Evolutionary conservation across 2,113 vertebrate species (phyloP), one percentile per base, ranked within the genome.

Genomic region (Eubucco bourcierii): DNA sequence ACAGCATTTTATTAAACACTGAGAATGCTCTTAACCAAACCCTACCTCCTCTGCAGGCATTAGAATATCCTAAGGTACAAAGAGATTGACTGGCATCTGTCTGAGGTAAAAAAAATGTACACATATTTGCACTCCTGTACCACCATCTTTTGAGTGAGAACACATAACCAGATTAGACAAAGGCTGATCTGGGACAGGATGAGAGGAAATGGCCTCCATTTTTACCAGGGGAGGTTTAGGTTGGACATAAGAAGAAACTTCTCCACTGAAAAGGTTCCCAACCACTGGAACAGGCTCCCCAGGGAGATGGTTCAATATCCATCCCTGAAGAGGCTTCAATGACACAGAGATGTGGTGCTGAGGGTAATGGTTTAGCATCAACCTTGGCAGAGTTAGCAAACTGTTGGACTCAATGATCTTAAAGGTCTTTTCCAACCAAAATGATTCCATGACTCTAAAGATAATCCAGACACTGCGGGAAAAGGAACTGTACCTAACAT

Each of bases 1-100:
- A 56, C 86, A 94, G 83, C 87, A 53, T 27, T 93, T 94, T 68
- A 88, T 81, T 92, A 86, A 90, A 93, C 53, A 77, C 59, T 58
- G 60, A 87, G 82, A 53, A 90, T 88, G 84, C 81, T 65, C 71
- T 75, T 59, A 25, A 25, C 28, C 44, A 92, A 74, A 87, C 37
- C 9, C 24, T 6, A 60, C 6, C 44, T 39, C 1, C 34, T n/a
- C 34, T n/a, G 34, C 9, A 11, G 31, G 65, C 52, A 39, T 28
- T 14, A 28, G 63, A 71, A 21, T 55, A 52, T 6, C 17, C 0
- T 23, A 56, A 86, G 15, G 46, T 47, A 18, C 4, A 55, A 74
- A 81, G 73, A 63, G 66, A 78, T 82, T 46, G 67, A 58, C 24
- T 39, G 24, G 41, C n/a, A 37, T 31, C 70, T 53, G 29, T 46